Evolutionary conservation across 2,113 vertebrate species (phyloP), one percentile per base, ranked within the genome.

Genomic region (Labeo catla): DNA sequence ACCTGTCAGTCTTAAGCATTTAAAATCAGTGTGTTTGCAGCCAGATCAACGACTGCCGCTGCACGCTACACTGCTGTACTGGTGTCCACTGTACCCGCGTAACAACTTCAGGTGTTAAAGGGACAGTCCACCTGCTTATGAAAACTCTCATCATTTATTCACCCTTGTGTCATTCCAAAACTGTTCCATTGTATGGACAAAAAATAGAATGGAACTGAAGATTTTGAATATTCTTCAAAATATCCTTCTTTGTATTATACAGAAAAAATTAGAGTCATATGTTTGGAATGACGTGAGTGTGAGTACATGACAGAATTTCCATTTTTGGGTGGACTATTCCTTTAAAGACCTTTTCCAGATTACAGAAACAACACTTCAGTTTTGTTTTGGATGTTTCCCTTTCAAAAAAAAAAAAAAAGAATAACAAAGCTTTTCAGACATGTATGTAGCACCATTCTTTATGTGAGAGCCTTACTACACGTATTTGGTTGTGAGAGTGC

Each of bases 371-470:
- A 74, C n/a, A 19, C 9, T 47, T 81, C 1, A 1, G 4, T 81
- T 36, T 23, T 74, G 52, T 10, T 43, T 21, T 4, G 6, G 23
- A 21, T 81, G 8, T 87, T 72, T 68, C 19, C 50, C 77, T 57
- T 54, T 36, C 34, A 19, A 77, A 21, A 16, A 16, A 74, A 19
- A 77, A 21, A 16, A 16, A 74, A 66, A 74, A 68, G 19, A 10
- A 47, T 23, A 16, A 80, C 23, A 45, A 6, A 4, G 15, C 59
- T 47, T 11, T 19, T 49, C 10, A 6, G 34, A 85, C 28, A 54
- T 73, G 79, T 89, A 84, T 89, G 85, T 83, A 84, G 87, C 86
- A 88, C 88, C 84, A 88, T 89, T 82, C 63, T 89, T 89, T 89
- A 89, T 87, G 87, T 87, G 83, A 86, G 73, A 86, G 83, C 39